These are phyloP conservation scores for Oophaga sylvatica DNA, from an alignment of 2,797 vertebrate species.

Conservation along the genomic window DNA sequence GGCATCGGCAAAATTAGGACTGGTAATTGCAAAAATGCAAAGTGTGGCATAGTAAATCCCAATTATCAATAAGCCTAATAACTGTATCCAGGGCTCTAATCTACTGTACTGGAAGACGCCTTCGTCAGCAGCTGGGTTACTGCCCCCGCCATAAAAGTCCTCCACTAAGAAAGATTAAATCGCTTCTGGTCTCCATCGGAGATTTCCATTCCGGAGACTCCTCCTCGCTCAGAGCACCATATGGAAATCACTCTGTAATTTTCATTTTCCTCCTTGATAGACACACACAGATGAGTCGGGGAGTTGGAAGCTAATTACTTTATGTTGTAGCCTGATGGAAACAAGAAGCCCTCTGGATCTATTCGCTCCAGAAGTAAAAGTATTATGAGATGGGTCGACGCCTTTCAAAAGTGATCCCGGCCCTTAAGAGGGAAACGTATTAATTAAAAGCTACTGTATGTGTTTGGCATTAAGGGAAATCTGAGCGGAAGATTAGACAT, in stretches of 20 bases:
- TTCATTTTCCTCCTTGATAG: conserved; percentile 17
- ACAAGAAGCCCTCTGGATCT: conserved; percentile 57
- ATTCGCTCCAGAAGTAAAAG: conserved; percentile 47
- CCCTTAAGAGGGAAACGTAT: conserved; percentile 53
- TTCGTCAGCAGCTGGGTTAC: conserved; percentile 18
- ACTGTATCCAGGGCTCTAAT: conserved; percentile 55
- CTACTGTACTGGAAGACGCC: conserved; percentile 19
- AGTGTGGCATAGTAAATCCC: conserved; percentile 41
- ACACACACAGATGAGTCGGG: conserved; percentile 23
- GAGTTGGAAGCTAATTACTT: conserved; percentile 64
- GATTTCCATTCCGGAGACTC: conserved; percentile 20
- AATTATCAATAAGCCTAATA: conserved; percentile 54
- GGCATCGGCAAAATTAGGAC: conserved; percentile 47
- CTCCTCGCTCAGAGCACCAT: not conserved
- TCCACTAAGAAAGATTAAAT: not conserved
- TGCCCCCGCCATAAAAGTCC: not conserved
- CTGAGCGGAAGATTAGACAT: not conserved
- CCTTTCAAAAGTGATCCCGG: conserved; percentile 18
- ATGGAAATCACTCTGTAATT: conserved; percentile 38
- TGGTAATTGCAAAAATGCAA: conserved; percentile 52
- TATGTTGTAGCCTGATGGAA: conserved; percentile 62
- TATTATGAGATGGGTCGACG: conserved; percentile 57
- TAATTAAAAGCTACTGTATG: conserved; percentile 66
- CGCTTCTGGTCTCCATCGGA: not conserved
- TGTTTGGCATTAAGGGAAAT: conserved; percentile 61